Evolutionary conservation across 2,888 invertebrate genomes (phyloP), one percentile per base, ranked within the genome.

Genomic region (Synanthedon tipuliformis): DNA sequence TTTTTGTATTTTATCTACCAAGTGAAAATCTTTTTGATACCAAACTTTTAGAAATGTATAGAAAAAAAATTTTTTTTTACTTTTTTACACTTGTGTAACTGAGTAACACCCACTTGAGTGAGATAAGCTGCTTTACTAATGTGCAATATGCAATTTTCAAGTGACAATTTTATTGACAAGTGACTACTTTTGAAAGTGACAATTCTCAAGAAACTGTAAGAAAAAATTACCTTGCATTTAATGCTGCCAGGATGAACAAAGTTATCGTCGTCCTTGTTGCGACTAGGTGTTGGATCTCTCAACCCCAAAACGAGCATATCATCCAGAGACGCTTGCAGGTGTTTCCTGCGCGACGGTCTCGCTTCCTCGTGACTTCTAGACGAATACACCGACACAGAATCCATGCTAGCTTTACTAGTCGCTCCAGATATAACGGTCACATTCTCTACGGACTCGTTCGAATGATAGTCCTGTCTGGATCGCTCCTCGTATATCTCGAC

Each of bases 361-460:
- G 83, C 74, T 55, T 80, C 81, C 56, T 91, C 91, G 55, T 89
- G 86, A 62, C 90, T 91, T 60, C 89, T 81, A 2, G 89, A 87
- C 48, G 90, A 91, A 58, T 89, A 89, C 59, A 90, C 78, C 1
- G 90, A 90, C 40, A 90, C 84, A 1, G 90, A 89, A 59, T 91
- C 91, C 57, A 84, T 71, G 59, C 82, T 81, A 0, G 78, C 75
- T 54, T 80, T 81, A 53, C 78, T 79, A 0, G 75, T 75, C 0
- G 63, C 68, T 0, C 77, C 80, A 1, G 79, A 81, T 8, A 82
- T 80, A 15, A 89, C 89, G 0, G 89, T 86, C 1, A 89, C 88
- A 66, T 90, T 89, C 57, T 90, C 90, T 50, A 89, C 89, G 0
- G 90, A 90, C 55, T 81, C 83, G 16, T 72, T 79, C 0, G 81